Percentiles rank a stretch among this genome's conserved stretches.
phyloP scores from a whole-genome alignment of 2,113 vertebrate species.

The Drymodes brunneopygia region DNA sequence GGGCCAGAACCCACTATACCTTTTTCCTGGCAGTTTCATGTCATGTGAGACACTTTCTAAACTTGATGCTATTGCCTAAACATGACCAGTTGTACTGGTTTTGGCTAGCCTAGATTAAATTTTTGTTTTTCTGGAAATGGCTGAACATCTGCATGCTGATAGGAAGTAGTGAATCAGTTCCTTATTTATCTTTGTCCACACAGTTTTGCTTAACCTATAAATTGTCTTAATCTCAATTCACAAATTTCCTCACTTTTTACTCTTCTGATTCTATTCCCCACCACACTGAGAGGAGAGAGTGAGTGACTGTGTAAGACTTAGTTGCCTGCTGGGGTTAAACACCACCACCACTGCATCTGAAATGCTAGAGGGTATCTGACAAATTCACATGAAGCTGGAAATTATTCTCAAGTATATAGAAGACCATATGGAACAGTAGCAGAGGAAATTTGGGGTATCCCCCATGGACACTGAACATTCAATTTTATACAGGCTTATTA shows the following conservation, averaged over 20 bases:
- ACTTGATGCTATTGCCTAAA: neutral
- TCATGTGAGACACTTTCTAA: neutral
- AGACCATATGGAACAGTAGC: neutral
- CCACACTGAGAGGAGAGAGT: neutral
- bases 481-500: neutral
- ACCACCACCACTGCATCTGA: neutral
- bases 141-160: neutral
- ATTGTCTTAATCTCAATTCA: neutral
- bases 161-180: neutral
- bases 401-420: neutral
- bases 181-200: neutral
- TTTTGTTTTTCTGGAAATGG: neutral
- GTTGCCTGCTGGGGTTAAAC: neutral
- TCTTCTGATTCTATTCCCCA: accelerated
- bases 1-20: neutral
- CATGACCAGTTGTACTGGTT: neutral
- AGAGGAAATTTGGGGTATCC: neutral
- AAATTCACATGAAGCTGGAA: neutral
- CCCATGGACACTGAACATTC: neutral
- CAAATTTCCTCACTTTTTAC: neutral
- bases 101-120: neutral
- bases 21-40: neutral
- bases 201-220: neutral
- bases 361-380: neutral
- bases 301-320: accelerated